Base-by-base conservation (phyloP, 2,888 invertebrate genomes). In the Uropetala carovei region DNA sequence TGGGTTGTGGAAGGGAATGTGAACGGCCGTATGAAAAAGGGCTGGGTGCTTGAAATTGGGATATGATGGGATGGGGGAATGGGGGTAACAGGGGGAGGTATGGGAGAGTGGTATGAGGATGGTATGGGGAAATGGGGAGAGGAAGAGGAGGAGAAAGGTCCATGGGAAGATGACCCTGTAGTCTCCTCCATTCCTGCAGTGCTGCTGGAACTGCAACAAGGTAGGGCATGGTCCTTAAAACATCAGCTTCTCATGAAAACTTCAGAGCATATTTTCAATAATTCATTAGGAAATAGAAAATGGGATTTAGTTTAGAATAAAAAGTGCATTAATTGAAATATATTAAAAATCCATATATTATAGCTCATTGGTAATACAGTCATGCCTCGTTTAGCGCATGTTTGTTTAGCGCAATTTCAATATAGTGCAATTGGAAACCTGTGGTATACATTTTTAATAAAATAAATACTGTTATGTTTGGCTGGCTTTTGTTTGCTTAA, bases 111-210 rank as follows among this genome's bases (percentile, higher is more conserved):
- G 68, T 64, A 89, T n/a, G 83, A 83, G 27, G 83, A n/a, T 83
- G 83, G 43, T 18, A 83, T 83, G 13, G 89, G 89, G 43, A 89
- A 89, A 43, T 89, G 89, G 18, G 89, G 89, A 43, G 89, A 89
- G 83, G 83, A 83, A 83, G 83, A 83, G 83, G 83, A 83, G 83
- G 83, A 83, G 64, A 89, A 89, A n/a, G 89, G 89, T 64, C 89
- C 89, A 16, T 89, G 68, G 60, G 64, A 64, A 43, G 68, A 68
- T 89, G 89, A 68, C n/a, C 89, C 89, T 64, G 89, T 64, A 13
- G 64, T 64, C 89, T 89, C 89, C 30, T 89, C 89, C 89, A 89
- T 89, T 43, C 89, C 89, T 64, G 89, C 89, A 56, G 89, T 89
- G 43, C 89, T 89, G 64, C 89, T 64, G 64, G 89, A 89, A 89